phyloP scores from a whole-genome alignment of 2,888 invertebrate species.

The Aphrophora alni region DNA sequence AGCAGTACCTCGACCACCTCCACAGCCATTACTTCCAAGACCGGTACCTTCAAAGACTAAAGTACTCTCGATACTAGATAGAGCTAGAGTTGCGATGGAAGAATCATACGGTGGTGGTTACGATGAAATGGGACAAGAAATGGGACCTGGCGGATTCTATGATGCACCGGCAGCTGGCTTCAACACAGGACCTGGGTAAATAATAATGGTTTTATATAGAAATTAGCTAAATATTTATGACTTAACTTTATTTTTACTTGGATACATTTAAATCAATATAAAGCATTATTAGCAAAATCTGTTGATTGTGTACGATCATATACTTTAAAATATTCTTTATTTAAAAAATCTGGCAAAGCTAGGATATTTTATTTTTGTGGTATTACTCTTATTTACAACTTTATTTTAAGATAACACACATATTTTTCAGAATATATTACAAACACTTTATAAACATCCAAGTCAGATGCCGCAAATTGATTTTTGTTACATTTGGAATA shows the following conservation, averaged over 20 bases:
- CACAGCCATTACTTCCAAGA: conserved; percentile 43
- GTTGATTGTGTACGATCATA: too few species aligned
- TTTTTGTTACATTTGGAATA: too few species aligned
- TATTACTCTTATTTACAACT: too few species aligned
- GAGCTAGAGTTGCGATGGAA: conserved; percentile 83
- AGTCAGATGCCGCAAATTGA: too few species aligned
- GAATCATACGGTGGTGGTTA: conserved; percentile 63
- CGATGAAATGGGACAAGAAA: conserved; percentile 43
- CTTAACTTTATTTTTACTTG: neutral
- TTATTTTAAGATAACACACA: too few species aligned
- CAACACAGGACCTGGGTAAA: conserved; percentile 47
- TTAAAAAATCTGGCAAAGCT: too few species aligned
- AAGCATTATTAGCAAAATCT: too few species aligned
- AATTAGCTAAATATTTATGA: neutral
- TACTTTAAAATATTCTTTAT: too few species aligned
- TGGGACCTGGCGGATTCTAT: conserved; percentile 45
- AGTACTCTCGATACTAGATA: conserved; percentile 83
- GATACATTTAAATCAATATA: too few species aligned
- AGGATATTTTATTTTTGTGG: too few species aligned
- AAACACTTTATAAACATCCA: too few species aligned
- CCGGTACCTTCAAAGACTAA: conserved; percentile 70
- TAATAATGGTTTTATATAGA: neutral
- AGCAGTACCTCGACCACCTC: conserved; percentile 33
- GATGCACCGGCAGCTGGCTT: conserved; percentile 45
- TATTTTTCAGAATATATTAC: too few species aligned